Conservation (phyloP, 2,797 vertebrate species). For the Eleutherodactylus coqui region DNA sequence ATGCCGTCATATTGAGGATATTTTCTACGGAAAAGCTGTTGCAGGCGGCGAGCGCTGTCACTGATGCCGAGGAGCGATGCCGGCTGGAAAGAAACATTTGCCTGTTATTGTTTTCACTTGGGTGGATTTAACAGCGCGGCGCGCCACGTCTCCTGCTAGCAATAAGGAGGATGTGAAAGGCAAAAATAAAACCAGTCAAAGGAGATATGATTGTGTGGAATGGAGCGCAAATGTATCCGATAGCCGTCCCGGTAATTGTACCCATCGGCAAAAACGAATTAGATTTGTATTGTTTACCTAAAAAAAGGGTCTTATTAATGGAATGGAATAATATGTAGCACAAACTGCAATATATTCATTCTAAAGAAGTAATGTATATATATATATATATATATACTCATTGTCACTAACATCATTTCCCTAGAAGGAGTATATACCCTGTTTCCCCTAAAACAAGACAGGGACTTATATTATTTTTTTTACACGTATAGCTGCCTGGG, state of each 20-base stretch:
- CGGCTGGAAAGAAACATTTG: background rate
- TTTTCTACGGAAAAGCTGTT: background rate
- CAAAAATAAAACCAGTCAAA: background rate
- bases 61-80: background rate
- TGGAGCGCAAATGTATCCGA: background rate
- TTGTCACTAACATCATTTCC: too few species aligned
- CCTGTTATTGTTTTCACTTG: slow-evolving; percentile 29
- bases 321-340: background rate
- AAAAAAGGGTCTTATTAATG: background rate
- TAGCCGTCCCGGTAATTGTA: background rate
- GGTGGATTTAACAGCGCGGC: background rate
- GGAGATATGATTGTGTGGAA: background rate
- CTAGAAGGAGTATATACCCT: too few species aligned
- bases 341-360: background rate
- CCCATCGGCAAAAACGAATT: background rate
- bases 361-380: too few species aligned
- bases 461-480: too few species aligned
- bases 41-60: background rate
- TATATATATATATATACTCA: too few species aligned
- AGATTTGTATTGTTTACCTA: background rate
- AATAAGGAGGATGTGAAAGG: background rate
- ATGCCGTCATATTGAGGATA: background rate
- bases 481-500: too few species aligned
- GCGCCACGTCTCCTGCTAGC: background rate
- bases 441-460: too few species aligned